Base-by-base conservation (phyloP, 2,888 invertebrate species). In the Phaonia tiefii region DNA sequence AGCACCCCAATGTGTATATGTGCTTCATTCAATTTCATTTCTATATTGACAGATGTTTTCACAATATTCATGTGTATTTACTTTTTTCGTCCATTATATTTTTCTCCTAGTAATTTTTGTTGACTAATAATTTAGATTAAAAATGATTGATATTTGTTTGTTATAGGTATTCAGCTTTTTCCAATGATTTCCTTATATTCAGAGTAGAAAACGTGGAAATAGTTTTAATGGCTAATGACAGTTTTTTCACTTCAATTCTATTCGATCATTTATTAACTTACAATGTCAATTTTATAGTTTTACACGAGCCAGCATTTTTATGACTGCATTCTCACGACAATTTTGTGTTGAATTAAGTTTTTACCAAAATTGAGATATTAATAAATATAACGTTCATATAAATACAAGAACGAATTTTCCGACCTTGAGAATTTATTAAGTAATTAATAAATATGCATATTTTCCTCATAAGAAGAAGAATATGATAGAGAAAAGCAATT, bases 251-350 rank as follows among this genome's bases (percentile, higher is more conserved):
- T n/a, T n/a, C 17, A 11, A 22, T 22, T 60, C 39, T 58, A 15
- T 56, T 26, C 26, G 25, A 10, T 39, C 37, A 51, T 73, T 73
- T 51, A 49, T 39, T 37, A 54, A 54, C 56, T 65, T 76, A 46
- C 63, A 54, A 31, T 70, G 22, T 54, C 22, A 11, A 54, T 74
- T 80, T 80, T 75, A 80, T 83, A 15, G 75, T 56, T 49, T 78
- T 70, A 42, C 74, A 73, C 17, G 79, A 80, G 80, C 79, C 76
- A 58, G 71, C 25, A 51, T 65, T 80, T 77, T 60, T 78, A 51
- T 79, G 79, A 83, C 80, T 80, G 76, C 79, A 79, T 80, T 83
- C 76, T 74, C 72, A 74, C 79, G 76, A 74, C 76, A 39, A 54
- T 58, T n/a, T n/a, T n/a, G n/a, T n/a, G n/a, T n/a, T n/a, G n/a